Conservation (phyloP, 2,113 vertebrate genomes). For the Jacana jacana region DNA sequence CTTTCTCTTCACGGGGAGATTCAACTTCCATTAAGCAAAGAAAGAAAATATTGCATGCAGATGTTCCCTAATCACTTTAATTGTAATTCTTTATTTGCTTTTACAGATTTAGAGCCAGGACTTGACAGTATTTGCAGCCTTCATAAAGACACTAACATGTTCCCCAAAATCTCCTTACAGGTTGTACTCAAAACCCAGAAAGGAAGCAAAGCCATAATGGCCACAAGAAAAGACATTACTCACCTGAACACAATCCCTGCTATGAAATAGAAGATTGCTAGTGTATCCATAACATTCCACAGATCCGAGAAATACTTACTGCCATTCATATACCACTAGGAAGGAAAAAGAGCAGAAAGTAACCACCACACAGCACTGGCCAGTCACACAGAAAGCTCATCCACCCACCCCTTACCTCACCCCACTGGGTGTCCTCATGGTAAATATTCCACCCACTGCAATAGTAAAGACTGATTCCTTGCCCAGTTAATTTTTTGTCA, state of each 20-base stretch:
- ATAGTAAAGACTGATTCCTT: not conserved
- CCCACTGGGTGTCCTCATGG: not conserved
- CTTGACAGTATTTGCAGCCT: no score
- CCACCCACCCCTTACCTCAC: not conserved
- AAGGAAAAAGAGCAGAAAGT: constrained; percentile 37
- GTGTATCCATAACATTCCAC: constrained; percentile 94
- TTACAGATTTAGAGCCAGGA: not conserved
- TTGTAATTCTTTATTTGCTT: not conserved
- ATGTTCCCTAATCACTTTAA: not conserved
- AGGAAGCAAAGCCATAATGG: not conserved
- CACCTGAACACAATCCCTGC: constrained; percentile 88
- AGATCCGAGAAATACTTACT: constrained; percentile 86
- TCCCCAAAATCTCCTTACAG: not conserved
- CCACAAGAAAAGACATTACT: not conserved
- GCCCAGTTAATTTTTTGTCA: not conserved
- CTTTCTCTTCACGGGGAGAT: not conserved
- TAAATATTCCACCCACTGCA: not conserved
- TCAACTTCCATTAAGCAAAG: not conserved
- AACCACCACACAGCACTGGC: not conserved
- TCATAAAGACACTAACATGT: accelerated
- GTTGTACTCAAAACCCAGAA: not conserved
- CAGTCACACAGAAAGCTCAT: not conserved
- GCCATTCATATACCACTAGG: constrained; percentile 83
- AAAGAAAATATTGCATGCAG: not conserved
- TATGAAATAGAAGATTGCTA: constrained; percentile 89